Evolutionary conservation across 2,797 vertebrate genomes (phyloP).

Genomic region (Siniperca obscura): DNA sequence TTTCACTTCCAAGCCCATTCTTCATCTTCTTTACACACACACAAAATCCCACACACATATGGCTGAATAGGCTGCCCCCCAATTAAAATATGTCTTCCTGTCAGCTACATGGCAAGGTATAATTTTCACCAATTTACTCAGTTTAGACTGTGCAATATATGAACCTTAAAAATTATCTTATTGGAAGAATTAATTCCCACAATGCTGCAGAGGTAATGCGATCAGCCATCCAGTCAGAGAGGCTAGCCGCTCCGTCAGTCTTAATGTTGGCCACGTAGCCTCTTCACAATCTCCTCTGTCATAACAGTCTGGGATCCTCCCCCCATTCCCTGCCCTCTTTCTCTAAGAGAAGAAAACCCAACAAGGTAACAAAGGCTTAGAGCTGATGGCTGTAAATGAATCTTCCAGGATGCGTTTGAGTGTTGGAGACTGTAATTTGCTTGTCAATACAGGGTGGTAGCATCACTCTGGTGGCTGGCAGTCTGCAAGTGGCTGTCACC

Average conservation of each 20-base stretch:
- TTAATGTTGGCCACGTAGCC: constrained; percentile 91
- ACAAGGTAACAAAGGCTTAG: constrained; percentile 84
- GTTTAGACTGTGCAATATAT: constrained; percentile 98
- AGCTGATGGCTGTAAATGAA: constrained; percentile 93
- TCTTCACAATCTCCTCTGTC: constrained; percentile 90
- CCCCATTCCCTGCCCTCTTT: constrained; percentile 55
- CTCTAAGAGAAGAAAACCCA: constrained; percentile 70
- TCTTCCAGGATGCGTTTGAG: constrained; percentile 88
- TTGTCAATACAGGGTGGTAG: constrained; percentile 91
- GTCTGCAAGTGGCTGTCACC: constrained; percentile 92
- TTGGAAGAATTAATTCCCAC: constrained; percentile 99
- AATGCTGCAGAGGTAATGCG: constrained; percentile 91
- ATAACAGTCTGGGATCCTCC: constrained; percentile 85
- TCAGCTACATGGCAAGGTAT: constrained; percentile 95
- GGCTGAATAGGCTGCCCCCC: constrained; percentile 80
- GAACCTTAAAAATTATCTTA: constrained; percentile 96
- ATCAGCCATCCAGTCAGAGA: constrained; percentile 91
- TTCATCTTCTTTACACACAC: constrained; percentile 32
- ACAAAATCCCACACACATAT: constrained; percentile 48
- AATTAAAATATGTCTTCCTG: constrained; percentile 96
- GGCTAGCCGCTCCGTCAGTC: constrained; percentile 91
- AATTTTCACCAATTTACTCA: constrained; percentile 98
- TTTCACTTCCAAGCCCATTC: constrained; percentile 61
- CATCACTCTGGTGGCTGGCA: constrained; percentile 78
- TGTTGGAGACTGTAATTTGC: constrained; percentile 94